These are phyloP conservation scores for Alces alces DNA, from an alignment of 2,113 vertebrate genomes.

Conservation along the genomic window DNA sequence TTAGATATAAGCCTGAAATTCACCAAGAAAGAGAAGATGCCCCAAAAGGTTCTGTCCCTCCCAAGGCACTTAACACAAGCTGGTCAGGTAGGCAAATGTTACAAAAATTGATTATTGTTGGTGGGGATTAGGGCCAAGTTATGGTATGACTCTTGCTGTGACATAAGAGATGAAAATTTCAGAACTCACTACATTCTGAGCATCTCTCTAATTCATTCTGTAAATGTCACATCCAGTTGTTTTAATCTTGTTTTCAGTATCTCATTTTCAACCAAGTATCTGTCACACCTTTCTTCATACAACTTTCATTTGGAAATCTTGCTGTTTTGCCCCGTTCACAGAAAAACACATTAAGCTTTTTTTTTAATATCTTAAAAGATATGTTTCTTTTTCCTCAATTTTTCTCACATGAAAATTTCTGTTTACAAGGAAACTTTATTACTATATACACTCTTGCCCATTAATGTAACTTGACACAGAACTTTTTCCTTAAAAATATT, in stretches of 20 bases:
- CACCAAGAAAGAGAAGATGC: not conserved
- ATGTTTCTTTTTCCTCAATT: not conserved
- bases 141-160: not conserved
- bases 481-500: not conserved
- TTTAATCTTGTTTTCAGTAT: constrained; percentile 18
- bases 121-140: not conserved
- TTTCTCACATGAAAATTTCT: not conserved
- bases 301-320: constrained; percentile 27
- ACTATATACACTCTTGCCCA: not conserved
- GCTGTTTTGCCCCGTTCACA: not conserved
- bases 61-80: not conserved
- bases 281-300: not conserved
- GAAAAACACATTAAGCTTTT: not conserved
- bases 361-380: not conserved
- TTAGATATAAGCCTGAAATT: not conserved
- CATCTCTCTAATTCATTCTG: not conserved
- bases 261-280: not conserved
- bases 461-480: not conserved
- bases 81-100: not conserved
- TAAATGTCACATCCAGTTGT: not conserved
- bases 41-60: not conserved
- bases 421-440: not conserved
- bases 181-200: not conserved
- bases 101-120: not conserved
- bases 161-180: not conserved